Conservation (phyloP, 23 tunicate species). For the Pegea sp. region DNA sequence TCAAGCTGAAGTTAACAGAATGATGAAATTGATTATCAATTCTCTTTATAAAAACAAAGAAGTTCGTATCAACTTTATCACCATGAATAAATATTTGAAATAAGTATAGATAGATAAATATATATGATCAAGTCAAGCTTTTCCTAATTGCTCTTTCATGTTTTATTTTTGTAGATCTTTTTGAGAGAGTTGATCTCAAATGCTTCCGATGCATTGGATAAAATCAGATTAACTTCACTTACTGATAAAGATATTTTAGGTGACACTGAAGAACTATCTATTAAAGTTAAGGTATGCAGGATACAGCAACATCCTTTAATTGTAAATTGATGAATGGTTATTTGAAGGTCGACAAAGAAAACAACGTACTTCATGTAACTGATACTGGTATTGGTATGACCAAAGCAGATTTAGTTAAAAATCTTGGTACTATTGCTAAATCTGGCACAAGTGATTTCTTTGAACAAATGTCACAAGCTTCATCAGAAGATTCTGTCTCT, state of each 20-base stretch:
- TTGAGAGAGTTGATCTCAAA: slow-evolving; percentile 94
- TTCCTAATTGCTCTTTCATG: neutral
- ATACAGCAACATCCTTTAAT: too few relatives aligned
- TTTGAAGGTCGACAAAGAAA: slow-evolving; percentile 81
- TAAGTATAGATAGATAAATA: too few relatives aligned
- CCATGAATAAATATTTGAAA: too few relatives aligned
- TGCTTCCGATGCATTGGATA: slow-evolving; percentile 98
- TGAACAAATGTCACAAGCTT: slow-evolving; percentile 77
- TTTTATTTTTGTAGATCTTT: slow-evolving; percentile 45
- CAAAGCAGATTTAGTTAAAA: slow-evolving; percentile 57
- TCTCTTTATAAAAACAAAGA: slow-evolving; percentile 92
- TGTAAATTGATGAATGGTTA: too few relatives aligned
- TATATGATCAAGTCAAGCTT: neutral
- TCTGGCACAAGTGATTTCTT: slow-evolving; percentile 98
- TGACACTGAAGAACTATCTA: slow-evolving; percentile 73
- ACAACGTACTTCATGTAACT: slow-evolving; percentile 90
- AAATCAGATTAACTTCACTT: slow-evolving; percentile 71
- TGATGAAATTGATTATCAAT: slow-evolving; percentile 97
- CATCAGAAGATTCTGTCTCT: slow-evolving; percentile 73
- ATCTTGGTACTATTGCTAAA: slow-evolving; percentile 96
- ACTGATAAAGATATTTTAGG: slow-evolving; percentile 50
- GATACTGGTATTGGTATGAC: slow-evolving; percentile 99
- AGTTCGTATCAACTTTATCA: slow-evolving; percentile 10
- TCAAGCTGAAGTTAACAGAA: slow-evolving; percentile 97
- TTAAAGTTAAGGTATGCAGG: slow-evolving; percentile 65